Evolutionary conservation across 2,888 invertebrate genomes (phyloP), one percentile per base, ranked within the genome.

Genomic region (Orthosia incerta): DNA sequence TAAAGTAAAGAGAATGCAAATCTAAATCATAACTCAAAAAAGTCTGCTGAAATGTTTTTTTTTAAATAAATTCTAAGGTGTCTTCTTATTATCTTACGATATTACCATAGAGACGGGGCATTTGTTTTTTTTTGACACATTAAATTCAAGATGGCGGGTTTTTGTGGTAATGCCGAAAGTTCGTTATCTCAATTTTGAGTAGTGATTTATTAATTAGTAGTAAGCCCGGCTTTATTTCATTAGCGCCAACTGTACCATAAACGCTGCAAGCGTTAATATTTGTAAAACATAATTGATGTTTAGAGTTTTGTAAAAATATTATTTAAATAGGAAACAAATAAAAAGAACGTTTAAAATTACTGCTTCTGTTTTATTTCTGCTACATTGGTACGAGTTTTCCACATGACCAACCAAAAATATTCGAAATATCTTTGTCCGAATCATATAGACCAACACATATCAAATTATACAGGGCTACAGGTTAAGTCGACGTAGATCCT

Each of bases 261-360:
- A 85, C 84, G 90, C 90, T 90, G 82, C 82, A 88, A 89, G 90
- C 91, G 86, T 84, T 92, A 90, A 88, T 84, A 86, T 91, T 93
- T 92, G 88, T 92, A 91, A 88, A 89, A 83, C 82, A 82, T 87
- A 79, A 89, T 91, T 90, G 90, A 91, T 92, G 92, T 92, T 90
- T 92, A 93, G 91, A 86, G 88, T 92, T 93, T 93, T 90, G 87
- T 92, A 92, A 91, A 90, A 88, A 87, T 86, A 90, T 91, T 80
- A 90, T 90, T 92, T 91, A 89, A 90, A 85, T 86, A 86, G 88
- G 79, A 90, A 89, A 91, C 88, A 86, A 91, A 87, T 86, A 87
- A 87, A 86, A 74, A 75, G 63, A 85, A 77, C 69, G 74, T 84
- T 76, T 79, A 83, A 87, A 87, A 79, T 76, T 13, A 74, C 0